A percentile compares a stretch with the other conserved stretches of the same genome.
These are phyloP conservation scores for Amphipyra berbera DNA, from an alignment of 2,888 invertebrate genomes.

Conservation along the genomic window DNA sequence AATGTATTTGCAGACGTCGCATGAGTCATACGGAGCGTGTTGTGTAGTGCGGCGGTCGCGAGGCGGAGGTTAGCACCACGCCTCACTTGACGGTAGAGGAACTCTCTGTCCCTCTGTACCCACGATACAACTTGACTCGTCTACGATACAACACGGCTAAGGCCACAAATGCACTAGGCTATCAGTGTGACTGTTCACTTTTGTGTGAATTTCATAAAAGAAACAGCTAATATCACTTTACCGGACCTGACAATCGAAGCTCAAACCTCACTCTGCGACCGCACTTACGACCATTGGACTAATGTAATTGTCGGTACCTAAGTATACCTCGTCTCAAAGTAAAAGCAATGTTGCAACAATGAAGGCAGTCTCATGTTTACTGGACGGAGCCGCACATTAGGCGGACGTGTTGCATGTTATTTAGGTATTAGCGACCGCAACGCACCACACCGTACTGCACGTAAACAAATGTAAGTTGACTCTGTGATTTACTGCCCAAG, in stretches of 20 bases:
- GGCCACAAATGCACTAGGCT: no score
- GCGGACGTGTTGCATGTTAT: slow-evolving; percentile 3
- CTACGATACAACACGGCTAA: background rate
- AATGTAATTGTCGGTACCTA: no score
- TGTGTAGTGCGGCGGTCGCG: background rate
- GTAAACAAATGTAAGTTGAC: background rate
- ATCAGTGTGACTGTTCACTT: no score
- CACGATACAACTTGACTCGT: background rate
- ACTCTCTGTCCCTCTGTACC: background rate
- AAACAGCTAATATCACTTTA: no score
- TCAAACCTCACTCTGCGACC: no score
- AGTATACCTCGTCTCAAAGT: background rate
- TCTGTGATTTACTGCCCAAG: background rate
- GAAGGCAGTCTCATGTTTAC: background rate
- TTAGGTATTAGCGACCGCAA: background rate
- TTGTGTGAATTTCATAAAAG: no score
- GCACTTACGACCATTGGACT: no score
- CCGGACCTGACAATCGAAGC: no score
- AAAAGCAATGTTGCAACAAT: background rate
- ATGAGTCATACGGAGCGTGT: background rate
- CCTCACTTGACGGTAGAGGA: background rate
- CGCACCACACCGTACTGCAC: background rate
- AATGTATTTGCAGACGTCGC: background rate
- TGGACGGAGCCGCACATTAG: background rate
- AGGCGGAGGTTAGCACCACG: background rate